These are phyloP conservation scores for Lagocephalus sceleratus DNA, from an alignment of 2,797 vertebrate genomes.

Conservation along the genomic window DNA sequence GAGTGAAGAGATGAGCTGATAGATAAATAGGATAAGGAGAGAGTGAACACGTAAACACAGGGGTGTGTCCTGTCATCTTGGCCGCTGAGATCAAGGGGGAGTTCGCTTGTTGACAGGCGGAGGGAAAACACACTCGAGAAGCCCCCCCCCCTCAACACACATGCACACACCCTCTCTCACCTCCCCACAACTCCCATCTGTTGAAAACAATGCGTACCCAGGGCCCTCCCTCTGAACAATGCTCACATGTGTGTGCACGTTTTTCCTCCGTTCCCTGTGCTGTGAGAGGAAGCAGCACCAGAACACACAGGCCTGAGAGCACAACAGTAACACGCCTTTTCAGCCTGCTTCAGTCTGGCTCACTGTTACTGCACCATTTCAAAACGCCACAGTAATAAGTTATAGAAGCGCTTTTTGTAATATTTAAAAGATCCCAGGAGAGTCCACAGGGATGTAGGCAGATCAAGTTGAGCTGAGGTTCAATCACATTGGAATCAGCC, in stretches of 20 bases:
- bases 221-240: constrained; percentile 47
- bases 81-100: constrained; percentile 25
- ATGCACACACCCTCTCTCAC: constrained; percentile 44
- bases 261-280: constrained; percentile 52
- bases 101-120: constrained; percentile 58
- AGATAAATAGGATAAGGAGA: constrained; percentile 17
- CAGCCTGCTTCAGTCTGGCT: background rate
- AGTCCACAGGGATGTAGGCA: no score
- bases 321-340: constrained; percentile 15
- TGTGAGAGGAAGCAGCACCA: constrained; percentile 40
- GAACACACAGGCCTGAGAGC: constrained; percentile 37
- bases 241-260: constrained; percentile 68
- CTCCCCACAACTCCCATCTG: constrained; percentile 58
- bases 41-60: constrained; percentile 44
- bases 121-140: constrained; percentile 55
- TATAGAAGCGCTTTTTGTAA: no score
- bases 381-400: no score
- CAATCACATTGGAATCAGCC: no score
- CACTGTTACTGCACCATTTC: background rate
- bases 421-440: no score
- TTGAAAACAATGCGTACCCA: constrained; percentile 69
- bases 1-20: background rate
- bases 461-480: no score
- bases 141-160: constrained; percentile 18
- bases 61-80: constrained; percentile 52